These are phyloP conservation scores for Heterotilapia buettikoferi DNA, from an alignment of 2,113 vertebrate species.

Conservation along the genomic window DNA sequence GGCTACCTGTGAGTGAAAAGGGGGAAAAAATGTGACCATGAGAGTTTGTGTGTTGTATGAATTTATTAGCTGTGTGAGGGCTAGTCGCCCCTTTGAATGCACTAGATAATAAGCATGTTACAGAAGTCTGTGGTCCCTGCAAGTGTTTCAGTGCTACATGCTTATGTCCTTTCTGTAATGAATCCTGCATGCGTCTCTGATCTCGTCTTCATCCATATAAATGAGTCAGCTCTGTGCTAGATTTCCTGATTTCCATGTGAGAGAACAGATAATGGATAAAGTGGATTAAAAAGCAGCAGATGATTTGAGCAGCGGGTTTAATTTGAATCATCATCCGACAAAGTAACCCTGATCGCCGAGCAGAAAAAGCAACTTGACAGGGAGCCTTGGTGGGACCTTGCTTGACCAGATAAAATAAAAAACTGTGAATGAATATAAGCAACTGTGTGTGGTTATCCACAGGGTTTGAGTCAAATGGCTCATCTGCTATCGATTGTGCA, in stretches of 20 bases:
- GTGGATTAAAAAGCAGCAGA: slow-evolving; percentile 48
- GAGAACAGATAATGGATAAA: slow-evolving; percentile 45
- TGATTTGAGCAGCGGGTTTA: slow-evolving; percentile 36
- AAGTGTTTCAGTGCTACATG: background rate
- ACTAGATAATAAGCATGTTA: background rate
- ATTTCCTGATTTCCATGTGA: slow-evolving; percentile 50
- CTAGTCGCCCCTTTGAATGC: background rate
- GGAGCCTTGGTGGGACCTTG: background rate
- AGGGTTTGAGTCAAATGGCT: background rate
- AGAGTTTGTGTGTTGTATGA: background rate
- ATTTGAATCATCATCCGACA: slow-evolving; percentile 38
- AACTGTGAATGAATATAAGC: background rate
- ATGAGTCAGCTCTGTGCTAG: slow-evolving; percentile 28
- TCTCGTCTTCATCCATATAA: slow-evolving; percentile 50
- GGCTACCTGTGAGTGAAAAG: slow-evolving; percentile 20
- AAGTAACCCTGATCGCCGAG: slow-evolving; percentile 40
- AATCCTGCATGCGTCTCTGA: slow-evolving; percentile 33
- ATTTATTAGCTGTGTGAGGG: background rate
- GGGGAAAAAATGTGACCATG: background rate
- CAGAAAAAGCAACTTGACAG: slow-evolving; percentile 25
- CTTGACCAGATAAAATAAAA: slow-evolving; percentile 9
- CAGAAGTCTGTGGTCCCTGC: background rate
- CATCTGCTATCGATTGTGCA: background rate
- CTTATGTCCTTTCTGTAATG: slow-evolving; percentile 13
- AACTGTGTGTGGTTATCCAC: background rate